Conservation (phyloP, 2,797 vertebrate species). For the Epinephelus awoara region DNA sequence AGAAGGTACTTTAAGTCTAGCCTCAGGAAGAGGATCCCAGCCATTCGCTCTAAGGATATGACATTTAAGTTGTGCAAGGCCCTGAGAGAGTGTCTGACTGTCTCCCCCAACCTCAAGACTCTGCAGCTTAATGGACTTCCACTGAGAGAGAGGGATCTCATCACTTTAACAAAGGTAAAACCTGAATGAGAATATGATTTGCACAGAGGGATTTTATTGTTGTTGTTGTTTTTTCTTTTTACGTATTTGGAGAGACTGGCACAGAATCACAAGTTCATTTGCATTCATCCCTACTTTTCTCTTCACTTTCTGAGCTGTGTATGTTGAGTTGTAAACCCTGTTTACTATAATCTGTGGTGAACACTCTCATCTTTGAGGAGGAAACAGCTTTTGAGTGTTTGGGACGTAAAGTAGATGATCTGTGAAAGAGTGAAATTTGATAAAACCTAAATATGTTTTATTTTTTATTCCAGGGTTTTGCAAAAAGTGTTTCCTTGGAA, state of each 20-base stretch:
- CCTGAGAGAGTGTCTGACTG: conserved; percentile 89
- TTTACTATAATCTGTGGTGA: not conserved
- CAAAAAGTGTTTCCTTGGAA: conserved; percentile 88
- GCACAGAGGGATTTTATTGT: not conserved
- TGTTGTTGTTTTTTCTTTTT: not conserved
- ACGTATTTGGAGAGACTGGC: not conserved
- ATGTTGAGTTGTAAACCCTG: not conserved
- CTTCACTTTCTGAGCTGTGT: not conserved
- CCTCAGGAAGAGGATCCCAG: conserved; percentile 88
- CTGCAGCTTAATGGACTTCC: conserved; percentile 92
- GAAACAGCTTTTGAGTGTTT: not conserved
- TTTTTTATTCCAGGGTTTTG: conserved; percentile 88
- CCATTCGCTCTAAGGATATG: conserved; percentile 91
- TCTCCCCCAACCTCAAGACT: conserved; percentile 88
- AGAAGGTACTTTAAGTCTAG: conserved; percentile 84
- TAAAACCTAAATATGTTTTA: not conserved
- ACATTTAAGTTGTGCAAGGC: conserved; percentile 92
- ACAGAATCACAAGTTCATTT: not conserved
- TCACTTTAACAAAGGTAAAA: conserved; percentile 90
- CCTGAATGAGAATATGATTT: not conserved
- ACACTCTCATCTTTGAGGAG: not conserved
- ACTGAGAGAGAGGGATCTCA: conserved; percentile 92
- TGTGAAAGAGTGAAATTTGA: not conserved
- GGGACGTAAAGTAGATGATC: not conserved
- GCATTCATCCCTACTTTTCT: not conserved